Base-by-base conservation (phyloP, 2,113 vertebrate species). In the Cyprinodon variegatus region DNA sequence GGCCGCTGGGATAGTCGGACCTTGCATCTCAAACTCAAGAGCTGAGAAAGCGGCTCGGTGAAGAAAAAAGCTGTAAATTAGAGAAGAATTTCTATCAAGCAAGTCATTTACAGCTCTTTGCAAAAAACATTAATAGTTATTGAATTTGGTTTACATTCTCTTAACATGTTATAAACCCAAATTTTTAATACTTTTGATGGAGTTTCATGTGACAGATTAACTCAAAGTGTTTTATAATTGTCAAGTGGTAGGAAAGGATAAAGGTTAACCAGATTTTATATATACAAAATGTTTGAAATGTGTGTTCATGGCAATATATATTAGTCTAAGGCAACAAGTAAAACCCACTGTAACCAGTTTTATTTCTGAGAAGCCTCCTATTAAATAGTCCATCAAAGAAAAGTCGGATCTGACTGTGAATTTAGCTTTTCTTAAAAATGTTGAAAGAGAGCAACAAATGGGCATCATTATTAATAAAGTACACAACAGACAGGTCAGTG, bases 1-100 rank as follows among this genome's bases (percentile, higher is more conserved):
- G 77, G 86, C 91, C 85, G 67, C 91, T 89, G 92, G 92, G 86
- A 90, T 88, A 85, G 84, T 89, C 88, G 78, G 75, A 77, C 63
- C 78, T 73, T 68, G 79, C 85, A 81, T 72, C 81, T 74, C 62
- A 45, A 84, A 83, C 77, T 75, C 78, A 75, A 80, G 63, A 83
- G 85, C 78, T 83, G 60, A 72, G 70, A 79, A 81, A 57, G 67
- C 40, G 5, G 64, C 79, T 86, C 76, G 67, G 37, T 48, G 15
- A 70, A 82, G 70, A 72, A 79, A 53, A 20, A 66, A 60, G 1
- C 62, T 20, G 37, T 36, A 20, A 43, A 37, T 20, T 45, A 61
- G 46, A 17, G n/a, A 43, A 4, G 17, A 6, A 13, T 17, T 11
- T 53, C 17, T 53, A 14, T n/a, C 14, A n/a, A 57, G 8, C 50